Base-by-base conservation (phyloP, 2,113 vertebrate genomes). In the Thomomys bottae region DNA sequence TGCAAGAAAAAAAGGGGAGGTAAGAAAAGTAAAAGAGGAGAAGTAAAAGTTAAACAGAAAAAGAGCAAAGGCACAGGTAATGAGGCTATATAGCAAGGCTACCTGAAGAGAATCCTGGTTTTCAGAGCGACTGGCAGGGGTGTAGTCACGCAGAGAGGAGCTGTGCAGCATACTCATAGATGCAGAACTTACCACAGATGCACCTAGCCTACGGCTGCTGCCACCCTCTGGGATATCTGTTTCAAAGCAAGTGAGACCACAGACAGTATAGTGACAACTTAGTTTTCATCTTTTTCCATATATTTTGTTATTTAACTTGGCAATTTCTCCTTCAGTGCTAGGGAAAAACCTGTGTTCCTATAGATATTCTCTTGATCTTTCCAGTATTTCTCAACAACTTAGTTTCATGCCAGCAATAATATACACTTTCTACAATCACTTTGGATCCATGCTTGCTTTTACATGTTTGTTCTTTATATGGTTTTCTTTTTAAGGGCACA, bases 131-230 rank as follows among this genome's bases (percentile, higher is more conserved):
- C 98, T 98, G 97, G 97, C 97, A 94, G 98, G 97, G 94, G 98
- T 97, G 96, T 97, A 98, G 97, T 98, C 98, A 59, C 97, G 98
- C 95, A 98, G 97, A 26, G 98, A 98, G 80, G 98, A 98, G 97
- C 98, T 98, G 97, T 98, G 98, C 92, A 98, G 98, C 80, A 98
- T 97, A 84, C 96, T 98, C 97, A 98, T 97, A 86, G 98, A 98
- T 2, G 98, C 97, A 88, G 97, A 98, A 97, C 99, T 99, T 96
- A 99, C 99, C 98, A 99, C 98, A 63, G 98, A 98, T 73, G 98
- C 95, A 67, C 98, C 98, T 14, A 98, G 98, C 96, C 99, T 98
- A 96, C 97, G 98, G 92, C 98, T 97, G 83, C 98, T 96, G 95
- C 98, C 98, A 73, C 98, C 94, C 88, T 99, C 99, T 57, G 98